Base-by-base conservation (phyloP, 1,140 invertebrate genomes). In the Notospermus geniculatus region DNA sequence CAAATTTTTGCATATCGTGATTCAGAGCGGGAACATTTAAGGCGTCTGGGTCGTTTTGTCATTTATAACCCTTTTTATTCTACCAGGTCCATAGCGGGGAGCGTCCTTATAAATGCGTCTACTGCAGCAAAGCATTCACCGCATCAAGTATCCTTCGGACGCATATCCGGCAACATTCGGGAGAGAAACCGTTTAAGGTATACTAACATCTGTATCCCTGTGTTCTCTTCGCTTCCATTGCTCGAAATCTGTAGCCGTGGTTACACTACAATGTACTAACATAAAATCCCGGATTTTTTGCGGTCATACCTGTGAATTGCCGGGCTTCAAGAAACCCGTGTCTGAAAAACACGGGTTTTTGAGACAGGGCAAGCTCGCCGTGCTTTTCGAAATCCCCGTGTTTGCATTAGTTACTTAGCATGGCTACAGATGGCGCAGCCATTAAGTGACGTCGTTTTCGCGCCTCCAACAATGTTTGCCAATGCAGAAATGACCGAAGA, bases 101-200 rank as follows among this genome's bases (percentile, higher is more conserved):
- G 58, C 59, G 83, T 58, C 80, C 80, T 4, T 82, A 82, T 63
- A 80, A 80, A 63, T 82, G 80, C 67, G 95, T 95, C 72, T 90
- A 92, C 76, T 97, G 94, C 78, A 93, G 92, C 28, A 91, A 92
- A 52, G 90, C 93, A 73, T 97, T 97, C 78, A 94, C 93, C 57
- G 86, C 92, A 23, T 93, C 94, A 74, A 93, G 94, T 76, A 95
- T 95, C 76, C 88, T 86, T 82, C 88, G 81, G 87, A 92, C 86
- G 85, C 90, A 79, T 85, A 85, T 90, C 66, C 87, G 91, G 75
- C 89, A 89, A n/a, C 92, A 98, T 78, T 97, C 94, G 0, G 91
- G 92, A 57, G 85, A 88, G 65, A 90, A 90, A 72, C 92, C 91
- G 0, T 90, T 89, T 79, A 86, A 87, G 78, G 15, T 85, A 89